A percentile compares a stretch with the other conserved stretches of the same genome.
Evolutionary conservation across 2,797 vertebrate genomes (phyloP).

Genomic region (Pipistrellus pygmaeus): DNA sequence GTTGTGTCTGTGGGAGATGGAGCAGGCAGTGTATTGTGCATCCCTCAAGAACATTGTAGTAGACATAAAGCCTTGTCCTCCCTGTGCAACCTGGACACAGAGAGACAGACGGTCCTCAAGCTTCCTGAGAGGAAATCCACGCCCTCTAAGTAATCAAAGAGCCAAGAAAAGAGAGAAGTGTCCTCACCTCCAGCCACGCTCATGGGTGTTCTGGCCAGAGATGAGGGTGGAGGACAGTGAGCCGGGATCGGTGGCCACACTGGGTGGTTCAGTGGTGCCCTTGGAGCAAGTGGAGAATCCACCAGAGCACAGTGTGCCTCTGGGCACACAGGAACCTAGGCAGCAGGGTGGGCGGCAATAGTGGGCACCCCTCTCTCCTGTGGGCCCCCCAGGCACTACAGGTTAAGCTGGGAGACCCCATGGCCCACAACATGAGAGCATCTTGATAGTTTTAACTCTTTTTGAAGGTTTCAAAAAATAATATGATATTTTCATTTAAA

Average conservation of each 20-base stretch:
- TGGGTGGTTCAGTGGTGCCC: accelerated
- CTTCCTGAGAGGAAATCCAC: background rate
- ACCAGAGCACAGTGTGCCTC: accelerated
- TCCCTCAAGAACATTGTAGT: background rate
- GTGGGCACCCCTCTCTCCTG: accelerated
- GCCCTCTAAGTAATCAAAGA: background rate
- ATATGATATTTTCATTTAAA: background rate
- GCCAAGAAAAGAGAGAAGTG: background rate
- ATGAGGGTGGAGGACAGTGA: background rate
- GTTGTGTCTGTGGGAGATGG: background rate
- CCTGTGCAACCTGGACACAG: no score
- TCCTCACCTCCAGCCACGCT: background rate
- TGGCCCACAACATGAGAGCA: background rate
- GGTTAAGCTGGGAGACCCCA: accelerated
- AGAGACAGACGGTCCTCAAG: accelerated
- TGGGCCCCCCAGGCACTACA: accelerated
- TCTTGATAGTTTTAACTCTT: background rate
- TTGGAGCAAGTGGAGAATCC: background rate
- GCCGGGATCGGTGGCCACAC: accelerated
- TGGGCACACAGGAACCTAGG: no score
- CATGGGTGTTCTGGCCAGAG: background rate
- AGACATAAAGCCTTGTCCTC: background rate
- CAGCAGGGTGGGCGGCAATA: background rate
- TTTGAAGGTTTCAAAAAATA: background rate
- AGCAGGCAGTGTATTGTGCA: accelerated